Percentiles rank a stretch among this genome's conserved stretches.
phyloP scores from a whole-genome alignment of 2,888 invertebrate genomes.

The Harpalus rufipes region DNA sequence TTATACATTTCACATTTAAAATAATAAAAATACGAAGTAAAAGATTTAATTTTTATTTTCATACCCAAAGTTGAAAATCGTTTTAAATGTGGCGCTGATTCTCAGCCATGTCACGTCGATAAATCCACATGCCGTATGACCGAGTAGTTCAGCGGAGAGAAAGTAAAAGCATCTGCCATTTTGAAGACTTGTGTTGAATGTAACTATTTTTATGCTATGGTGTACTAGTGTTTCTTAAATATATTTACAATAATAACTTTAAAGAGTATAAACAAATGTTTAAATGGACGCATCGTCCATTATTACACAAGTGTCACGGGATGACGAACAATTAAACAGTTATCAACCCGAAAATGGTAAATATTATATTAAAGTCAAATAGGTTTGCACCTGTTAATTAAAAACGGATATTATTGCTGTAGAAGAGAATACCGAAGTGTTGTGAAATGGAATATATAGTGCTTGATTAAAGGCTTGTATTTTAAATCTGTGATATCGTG shows the following conservation, averaged over 20 bases:
- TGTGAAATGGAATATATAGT: slow-evolving; percentile 58
- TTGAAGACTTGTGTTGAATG: slow-evolving; percentile 74
- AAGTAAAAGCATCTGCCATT: slow-evolving; percentile 75
- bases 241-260: slow-evolving; percentile 67
- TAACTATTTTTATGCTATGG: slow-evolving; percentile 70
- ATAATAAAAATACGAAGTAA: slow-evolving; percentile 48
- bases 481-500: slow-evolving; percentile 56
- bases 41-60: slow-evolving; percentile 22
- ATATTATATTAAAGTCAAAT: slow-evolving; percentile 71
- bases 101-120: slow-evolving; percentile 67
- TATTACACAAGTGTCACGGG: slow-evolving; percentile 98
- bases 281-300: slow-evolving; percentile 99
- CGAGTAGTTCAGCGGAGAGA: slow-evolving; percentile 70
- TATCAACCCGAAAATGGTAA: slow-evolving; percentile 96
- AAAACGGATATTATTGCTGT: slow-evolving; percentile 58
- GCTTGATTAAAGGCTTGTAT: slow-evolving; percentile 38
- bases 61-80: slow-evolving; percentile 28
- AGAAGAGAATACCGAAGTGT: slow-evolving; percentile 36
- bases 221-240: slow-evolving; percentile 70
- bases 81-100: slow-evolving; percentile 69
- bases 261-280: slow-evolving; percentile 80
- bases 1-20: slow-evolving; percentile 54
- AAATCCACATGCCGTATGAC: slow-evolving; percentile 66
- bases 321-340: slow-evolving; percentile 97
- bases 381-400: slow-evolving; percentile 70